Conservation (phyloP, 2,797 vertebrate species). For the Selene dorsalis region DNA sequence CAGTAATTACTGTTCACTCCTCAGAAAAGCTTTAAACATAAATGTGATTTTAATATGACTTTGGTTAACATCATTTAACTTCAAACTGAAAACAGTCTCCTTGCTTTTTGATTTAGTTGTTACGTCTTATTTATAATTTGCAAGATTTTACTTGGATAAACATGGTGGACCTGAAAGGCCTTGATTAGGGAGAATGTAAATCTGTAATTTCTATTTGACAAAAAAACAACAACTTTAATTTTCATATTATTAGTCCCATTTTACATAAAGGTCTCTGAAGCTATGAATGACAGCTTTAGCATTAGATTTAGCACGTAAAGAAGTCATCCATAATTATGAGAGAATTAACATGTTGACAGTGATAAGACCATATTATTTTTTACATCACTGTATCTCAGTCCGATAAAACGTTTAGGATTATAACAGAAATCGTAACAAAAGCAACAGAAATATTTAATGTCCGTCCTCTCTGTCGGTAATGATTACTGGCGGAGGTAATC, state of each 20-base stretch:
- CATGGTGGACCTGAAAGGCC: not conserved
- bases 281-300: not conserved
- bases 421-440: slow-evolving; percentile 13
- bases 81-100: not conserved
- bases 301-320: not conserved
- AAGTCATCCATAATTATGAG: not conserved
- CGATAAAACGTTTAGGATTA: not conserved
- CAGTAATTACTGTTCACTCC: not conserved
- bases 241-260: not conserved
- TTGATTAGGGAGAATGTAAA: not conserved
- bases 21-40: not conserved
- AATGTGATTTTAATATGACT: not conserved
- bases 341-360: not conserved
- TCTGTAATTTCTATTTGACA: not conserved
- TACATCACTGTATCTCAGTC: not conserved
- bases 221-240: not conserved
- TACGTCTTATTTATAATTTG: not conserved
- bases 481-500: slow-evolving; percentile 27
- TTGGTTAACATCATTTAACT: no score
- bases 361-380: not conserved
- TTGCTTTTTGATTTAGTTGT: not conserved
- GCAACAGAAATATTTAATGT: slow-evolving; percentile 23
- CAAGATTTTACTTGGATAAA: not conserved
- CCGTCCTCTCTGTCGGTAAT: not conserved
- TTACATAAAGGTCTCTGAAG: not conserved